Base-by-base conservation (phyloP, 2,113 vertebrate species). In the Strix uralensis region DNA sequence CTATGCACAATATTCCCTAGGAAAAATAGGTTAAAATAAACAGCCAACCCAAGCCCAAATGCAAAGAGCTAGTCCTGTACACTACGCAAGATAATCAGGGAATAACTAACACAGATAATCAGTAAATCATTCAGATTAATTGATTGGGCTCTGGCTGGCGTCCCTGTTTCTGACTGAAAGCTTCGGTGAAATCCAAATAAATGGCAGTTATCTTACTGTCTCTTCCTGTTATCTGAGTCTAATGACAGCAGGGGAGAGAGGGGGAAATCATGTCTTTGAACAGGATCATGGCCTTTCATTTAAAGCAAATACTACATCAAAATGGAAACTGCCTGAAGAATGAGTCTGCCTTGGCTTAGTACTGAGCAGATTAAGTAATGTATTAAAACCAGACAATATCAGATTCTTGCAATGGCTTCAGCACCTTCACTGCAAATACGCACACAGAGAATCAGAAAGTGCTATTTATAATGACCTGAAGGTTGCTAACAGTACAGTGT, bases 61-160 rank as follows among this genome's bases (percentile, higher is more conserved):
- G 59, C 78, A 94, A 92, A 90, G 66, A 92, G 10, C 51, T 87
- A 82, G 44, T 81, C 65, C 69, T 81, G 78, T 81, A 88, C 84
- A 92, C 66, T 72, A 71, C 66, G 73, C 11, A 80, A 98, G 98
- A 97, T 97, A 96, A 94, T 75, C 78, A 87, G 66, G 84, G 86
- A 97, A 95, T 94, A 94, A 98, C 97, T 96, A 98, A 98, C 98
- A 98, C 96, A 98, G 94, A 95, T 97, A 98, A 97, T 98, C 95
- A 90, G 98, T 91, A 97, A 98, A 98, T 98, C 82, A 98, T 98
- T 98, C 96, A 95, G 97, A 97, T 95, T 32, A 97, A 99, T 98
- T 98, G 98, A 99, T 99, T 98, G 61, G 57, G 40, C 69, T 94
- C 44, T 95, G 92, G 84, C 88, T 97, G 98, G 98, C 97, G 87